Evolutionary conservation across 1,140 invertebrate species (phyloP), one percentile per base, ranked within the genome.

Genomic region (Cecropterus lyciades): DNA sequence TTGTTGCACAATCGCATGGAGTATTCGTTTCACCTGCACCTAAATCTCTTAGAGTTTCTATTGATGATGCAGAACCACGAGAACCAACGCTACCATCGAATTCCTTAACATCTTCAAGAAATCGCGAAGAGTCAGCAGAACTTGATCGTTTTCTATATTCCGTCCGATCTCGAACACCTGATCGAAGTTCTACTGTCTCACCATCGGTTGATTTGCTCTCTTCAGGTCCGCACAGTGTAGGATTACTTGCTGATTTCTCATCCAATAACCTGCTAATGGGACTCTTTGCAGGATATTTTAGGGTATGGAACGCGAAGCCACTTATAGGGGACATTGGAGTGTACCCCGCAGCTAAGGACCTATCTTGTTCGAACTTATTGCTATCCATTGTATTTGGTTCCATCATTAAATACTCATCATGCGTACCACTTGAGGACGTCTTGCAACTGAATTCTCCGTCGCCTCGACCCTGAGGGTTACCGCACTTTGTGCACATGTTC

Each of bases 401-500:
- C 95, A 96, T 96, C 77, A 95, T 87, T 10, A 96, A 80, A 69
- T 96, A 96, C 77, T 95, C 95, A 40, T 94, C 93, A 27, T 90
- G 52, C 14, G 48, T 37, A 10, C 45, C 33, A n/a, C 30, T 24
- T 55, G 33, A 17, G 1, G 56, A 45, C 6, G 51, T 13, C 16
- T 62, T 65, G 17, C 48, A 13, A n/a, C 45, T 24, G n/a, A 33
- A 3, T 52, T 56, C 46, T 27, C 20, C 5, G n/a, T 37, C n/a
- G 40, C 48, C 62, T 66, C 43, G 43, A 16, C 17, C 69, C 52
- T 75, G 94, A 30, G 89, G 84, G 72, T 96, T 95, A 1, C 95
- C 95, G 69, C 96, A 96, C 77, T 95, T 95, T 83, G 67, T 94
- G 94, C 64, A 95, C 67, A 64, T 85, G 78, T 70, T 87, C 42